Conservation (phyloP, 1,140 invertebrate species). For the Eurosta solidaginis region DNA sequence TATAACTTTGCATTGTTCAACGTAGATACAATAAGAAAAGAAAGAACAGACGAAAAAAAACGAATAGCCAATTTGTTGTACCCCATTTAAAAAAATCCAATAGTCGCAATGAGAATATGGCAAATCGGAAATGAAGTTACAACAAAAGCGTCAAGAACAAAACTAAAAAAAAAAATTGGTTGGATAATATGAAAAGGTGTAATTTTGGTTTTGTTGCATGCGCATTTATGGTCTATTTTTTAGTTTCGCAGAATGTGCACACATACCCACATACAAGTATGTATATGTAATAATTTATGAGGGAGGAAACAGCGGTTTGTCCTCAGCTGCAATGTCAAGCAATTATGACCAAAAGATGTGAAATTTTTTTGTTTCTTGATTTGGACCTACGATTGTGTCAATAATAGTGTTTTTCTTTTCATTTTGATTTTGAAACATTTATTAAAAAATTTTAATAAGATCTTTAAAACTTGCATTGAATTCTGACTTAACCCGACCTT, state of each 20-base stretch:
- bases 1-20: not conserved
- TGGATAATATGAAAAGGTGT: conserved; percentile 22
- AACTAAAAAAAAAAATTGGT: conserved; percentile 10
- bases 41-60: not conserved
- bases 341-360: too few species aligned
- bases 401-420: too few species aligned
- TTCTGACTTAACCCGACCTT: too few species aligned
- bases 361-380: too few species aligned
- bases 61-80: conserved; percentile 8
- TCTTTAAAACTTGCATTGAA: too few species aligned
- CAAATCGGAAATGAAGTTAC: not conserved
- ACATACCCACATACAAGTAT: too few species aligned
- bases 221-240: conserved; percentile 25
- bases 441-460: too few species aligned
- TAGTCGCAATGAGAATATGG: not conserved
- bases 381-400: too few species aligned
- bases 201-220: conserved; percentile 26
- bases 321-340: not conserved
- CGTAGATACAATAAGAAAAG: not conserved
- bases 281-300: not conserved
- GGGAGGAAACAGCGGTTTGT: not conserved
- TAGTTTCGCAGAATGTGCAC: not conserved
- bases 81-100: not conserved
- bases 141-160: not conserved
- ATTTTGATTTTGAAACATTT: too few species aligned